Conservation (phyloP, 2,888 invertebrate genomes). For the Corbicula japonica region DNA sequence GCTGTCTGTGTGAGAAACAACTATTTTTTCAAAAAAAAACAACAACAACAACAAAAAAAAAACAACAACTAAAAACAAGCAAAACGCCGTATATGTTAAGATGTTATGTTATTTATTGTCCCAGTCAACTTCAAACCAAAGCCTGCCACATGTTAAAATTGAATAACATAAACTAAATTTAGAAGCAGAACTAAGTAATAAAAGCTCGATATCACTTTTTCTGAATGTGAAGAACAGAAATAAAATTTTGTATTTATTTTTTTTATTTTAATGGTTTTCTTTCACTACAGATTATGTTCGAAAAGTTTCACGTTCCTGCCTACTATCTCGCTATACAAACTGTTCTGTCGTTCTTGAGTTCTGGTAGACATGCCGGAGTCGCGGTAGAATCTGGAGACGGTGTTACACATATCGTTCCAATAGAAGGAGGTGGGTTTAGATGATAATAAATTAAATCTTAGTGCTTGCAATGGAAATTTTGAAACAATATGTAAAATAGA, state of each 20-base stretch:
- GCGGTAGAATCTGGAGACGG: conserved; percentile 30
- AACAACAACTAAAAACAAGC: no score
- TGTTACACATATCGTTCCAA: conserved; percentile 24
- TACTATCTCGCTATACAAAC: conserved; percentile 19
- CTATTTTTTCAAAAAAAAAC: no score
- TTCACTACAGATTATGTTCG: conserved; percentile 34
- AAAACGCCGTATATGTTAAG: no score
- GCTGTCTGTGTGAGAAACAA: no score
- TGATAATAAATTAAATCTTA: neutral
- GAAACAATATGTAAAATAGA: neutral
- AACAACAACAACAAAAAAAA: no score
- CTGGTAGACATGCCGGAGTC: conserved; percentile 26
- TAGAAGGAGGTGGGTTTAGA: conserved; percentile 23
- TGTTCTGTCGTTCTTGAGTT: conserved; percentile 9
- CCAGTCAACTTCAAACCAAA: neutral
- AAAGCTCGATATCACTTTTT: neutral
- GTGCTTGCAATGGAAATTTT: neutral
- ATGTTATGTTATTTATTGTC: neutral
- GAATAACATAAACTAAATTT: neutral
- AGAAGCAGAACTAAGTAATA: neutral
- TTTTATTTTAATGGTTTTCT: no score
- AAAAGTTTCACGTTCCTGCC: conserved; percentile 20
- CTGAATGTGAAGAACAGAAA: neutral
- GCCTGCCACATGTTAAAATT: neutral
- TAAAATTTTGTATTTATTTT: neutral